Base-by-base conservation (phyloP, 2,797 vertebrate species). In the Toxotes lorentzi region DNA sequence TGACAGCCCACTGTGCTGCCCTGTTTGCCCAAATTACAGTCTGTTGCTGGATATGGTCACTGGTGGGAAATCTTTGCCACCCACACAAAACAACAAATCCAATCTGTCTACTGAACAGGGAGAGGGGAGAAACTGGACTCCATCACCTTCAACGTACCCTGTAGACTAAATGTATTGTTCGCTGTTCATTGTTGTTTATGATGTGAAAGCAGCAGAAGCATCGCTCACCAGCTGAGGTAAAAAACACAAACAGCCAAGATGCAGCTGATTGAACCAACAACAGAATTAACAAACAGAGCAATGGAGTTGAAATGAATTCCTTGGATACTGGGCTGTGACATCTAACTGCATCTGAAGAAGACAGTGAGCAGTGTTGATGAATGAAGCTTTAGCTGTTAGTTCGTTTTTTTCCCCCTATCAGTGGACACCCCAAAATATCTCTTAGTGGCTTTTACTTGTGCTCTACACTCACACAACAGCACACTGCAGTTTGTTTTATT, bases 391-490 rank as follows among this genome's bases (percentile, higher is more conserved):
- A 30, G 27, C 27, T 30, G 27, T 30, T 30, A 30, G 27, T 30
- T 30, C 27, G 27, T 30, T 30, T 30, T 30, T 30, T 30, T 30
- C 4, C 68, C 66, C 5, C 1, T 81, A 58, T 81, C 79, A 54
- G 13, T 54, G 76, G 70, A 76, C 67, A 40, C 58, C 43, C 64
- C 19, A 34, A 72, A 83, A 70, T 70, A 72, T 47, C 40, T 65
- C 60, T 75, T 23, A 78, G 53, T 66, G 79, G 73, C 79, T 88
- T 83, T 81, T 67, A 86, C 72, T 48, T 41, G 40, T 61, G 32
- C 47, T 77, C 76, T 45, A 56, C 34, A 23, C 51, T 51, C 27
- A 35, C 56, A 75, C 13, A 57, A 6, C 57, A 40, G 30, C 8
- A 45, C 27, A 54, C 14, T 8, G 50, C n/a, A 30, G 17, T 62